Conservation (phyloP, 2,888 invertebrate genomes). For the Steinernema hermaphroditum region DNA sequence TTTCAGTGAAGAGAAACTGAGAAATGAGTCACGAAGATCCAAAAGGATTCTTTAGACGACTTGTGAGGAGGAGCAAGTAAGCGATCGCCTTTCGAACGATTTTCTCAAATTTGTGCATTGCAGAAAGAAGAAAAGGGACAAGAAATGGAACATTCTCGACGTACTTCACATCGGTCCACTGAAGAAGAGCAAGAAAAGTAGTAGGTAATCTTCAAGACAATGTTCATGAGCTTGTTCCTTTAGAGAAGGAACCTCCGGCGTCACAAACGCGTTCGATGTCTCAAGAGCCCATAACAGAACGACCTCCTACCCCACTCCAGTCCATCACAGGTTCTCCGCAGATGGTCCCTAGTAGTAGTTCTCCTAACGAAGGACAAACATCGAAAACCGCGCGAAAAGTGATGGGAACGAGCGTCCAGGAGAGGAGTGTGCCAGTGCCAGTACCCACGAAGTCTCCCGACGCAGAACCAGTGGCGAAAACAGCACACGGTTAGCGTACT, state of each 20-base stretch:
- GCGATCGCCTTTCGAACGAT: not conserved
- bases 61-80: not conserved
- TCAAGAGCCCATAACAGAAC: not conserved
- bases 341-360: not conserved
- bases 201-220: not conserved
- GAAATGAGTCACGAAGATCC: not conserved
- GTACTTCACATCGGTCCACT: not conserved
- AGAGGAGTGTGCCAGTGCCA: not conserved
- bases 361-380: not conserved
- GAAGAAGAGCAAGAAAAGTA: not conserved
- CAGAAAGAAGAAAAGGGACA: not conserved
- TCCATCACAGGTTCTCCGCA: not conserved
- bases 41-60: not conserved
- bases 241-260: not conserved
- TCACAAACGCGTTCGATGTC: not conserved
- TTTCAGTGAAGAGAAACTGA: conserved; percentile 1
- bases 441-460: not conserved
- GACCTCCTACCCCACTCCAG: not conserved
- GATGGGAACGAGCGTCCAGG: not conserved
- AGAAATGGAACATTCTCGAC: not conserved
- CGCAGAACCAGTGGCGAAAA: not conserved
- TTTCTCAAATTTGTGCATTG: not conserved
- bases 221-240: not conserved
- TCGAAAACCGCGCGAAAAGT: not conserved
- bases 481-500: not conserved